Base-by-base conservation (phyloP, 2,888 invertebrate species). In the Falcaria lacertinaria region DNA sequence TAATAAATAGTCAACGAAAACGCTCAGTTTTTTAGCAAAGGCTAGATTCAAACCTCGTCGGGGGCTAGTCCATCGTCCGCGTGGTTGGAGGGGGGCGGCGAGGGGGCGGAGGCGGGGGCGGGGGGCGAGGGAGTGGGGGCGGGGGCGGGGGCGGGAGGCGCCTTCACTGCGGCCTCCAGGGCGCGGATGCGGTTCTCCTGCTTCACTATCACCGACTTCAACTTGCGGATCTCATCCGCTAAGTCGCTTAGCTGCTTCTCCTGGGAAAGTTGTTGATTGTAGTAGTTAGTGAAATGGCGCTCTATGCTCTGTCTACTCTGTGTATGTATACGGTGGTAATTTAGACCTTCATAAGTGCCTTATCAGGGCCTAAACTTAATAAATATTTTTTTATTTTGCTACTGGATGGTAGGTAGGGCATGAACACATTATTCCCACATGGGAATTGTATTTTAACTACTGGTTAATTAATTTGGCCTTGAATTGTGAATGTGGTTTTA, bases 191-290 rank as follows among this genome's bases (percentile, higher is more conserved):
- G 90, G 61, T 96, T 97, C 87, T 97, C 97, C 72, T 97, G 97
- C 71, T 97, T 97, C 17, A 97, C 95, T 59, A 97, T 96, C 80
- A 97, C 96, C n/a, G 97, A 95, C 73, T 97, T 97, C 55, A 97
- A 85, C 77, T 97, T 97, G 45, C 97, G 93, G 61, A 97, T 96
- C 81, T 97, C 97, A 71, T 97, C 96, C 33, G 94, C 92, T 60
- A 96, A 92, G 72, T 96, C 96, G 60, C 96, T 95, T 14, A 97
- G 86, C 54, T 94, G 93, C 58, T 94, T 94, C 54, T 94, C 94
- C 94, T 93, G 69, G 5, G 34, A 4, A 2, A 28, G 6, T 8
- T 17, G n/a, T 13, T 11, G 19, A 19, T 19, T 19, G 19, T 19
- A 19, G 5, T 19, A 19, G n/a, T n/a, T n/a, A n/a, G n/a, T n/a